Conservation (phyloP, 2,797 vertebrate species). For the Enteromius fasciolatus region DNA sequence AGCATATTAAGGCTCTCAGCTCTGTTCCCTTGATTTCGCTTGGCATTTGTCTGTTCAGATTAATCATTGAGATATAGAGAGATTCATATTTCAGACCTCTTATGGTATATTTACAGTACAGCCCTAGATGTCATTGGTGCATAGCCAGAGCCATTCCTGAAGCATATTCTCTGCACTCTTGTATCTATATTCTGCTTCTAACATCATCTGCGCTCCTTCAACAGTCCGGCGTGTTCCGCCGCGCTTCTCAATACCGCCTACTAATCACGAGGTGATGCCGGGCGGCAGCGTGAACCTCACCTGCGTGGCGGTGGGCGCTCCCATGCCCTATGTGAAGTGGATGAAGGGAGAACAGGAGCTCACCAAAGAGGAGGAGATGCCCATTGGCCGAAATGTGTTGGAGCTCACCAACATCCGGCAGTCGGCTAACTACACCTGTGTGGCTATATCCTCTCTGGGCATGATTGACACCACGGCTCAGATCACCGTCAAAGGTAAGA, state of each 20-base stretch:
- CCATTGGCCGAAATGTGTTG: conserved; percentile 92
- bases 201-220: conserved; percentile 69
- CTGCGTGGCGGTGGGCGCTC: conserved; percentile 93
- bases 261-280: conserved; percentile 96
- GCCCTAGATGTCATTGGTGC: background rate
- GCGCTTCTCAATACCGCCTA: conserved; percentile 98
- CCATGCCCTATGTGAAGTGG: conserved; percentile 98
- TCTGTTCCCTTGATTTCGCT: background rate
- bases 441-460: conserved; percentile 94
- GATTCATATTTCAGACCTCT: background rate
- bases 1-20: background rate
- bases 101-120: conserved; percentile 5
- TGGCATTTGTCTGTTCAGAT: conserved; percentile 13
- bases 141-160: conserved; percentile 51
- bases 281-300: conserved; percentile 96
- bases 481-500: conserved; percentile 94
- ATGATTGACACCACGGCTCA: conserved; percentile 94
- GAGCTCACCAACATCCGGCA: conserved; percentile 90
- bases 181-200: background rate
- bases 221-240: conserved; percentile 96
- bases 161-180: background rate
- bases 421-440: conserved; percentile 94
- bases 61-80: background rate
- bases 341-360: conserved; percentile 87
- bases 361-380: conserved; percentile 93